Conservation (phyloP, 2,113 vertebrate species). For the Carassius carassius region DNA sequence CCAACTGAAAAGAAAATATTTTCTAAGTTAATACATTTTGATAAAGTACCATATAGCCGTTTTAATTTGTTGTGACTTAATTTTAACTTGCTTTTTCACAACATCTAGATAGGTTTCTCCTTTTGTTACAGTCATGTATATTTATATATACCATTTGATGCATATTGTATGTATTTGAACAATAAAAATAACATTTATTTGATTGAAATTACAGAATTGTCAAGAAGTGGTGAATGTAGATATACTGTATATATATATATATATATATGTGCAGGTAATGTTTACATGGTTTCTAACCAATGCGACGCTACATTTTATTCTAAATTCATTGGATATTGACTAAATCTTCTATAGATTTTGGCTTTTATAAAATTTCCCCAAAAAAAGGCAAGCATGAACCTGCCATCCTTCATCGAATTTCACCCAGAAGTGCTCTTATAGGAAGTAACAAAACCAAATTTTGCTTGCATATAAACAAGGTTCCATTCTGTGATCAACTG, state of each 20-base stretch:
- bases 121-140: background rate
- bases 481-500: background rate
- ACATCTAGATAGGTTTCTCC: background rate
- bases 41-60: background rate
- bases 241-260: no score
- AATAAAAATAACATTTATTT: background rate
- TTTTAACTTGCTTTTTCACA: background rate
- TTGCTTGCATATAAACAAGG: background rate
- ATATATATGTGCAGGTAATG: no score
- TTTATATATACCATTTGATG: background rate
- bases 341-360: background rate
- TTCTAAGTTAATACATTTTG: background rate
- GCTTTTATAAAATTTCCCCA: background rate
- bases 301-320: no score
- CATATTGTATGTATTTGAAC: background rate
- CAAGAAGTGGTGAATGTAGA: background rate
- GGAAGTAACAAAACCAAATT: background rate
- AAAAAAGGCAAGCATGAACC: background rate
- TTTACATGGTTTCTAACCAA: no score
- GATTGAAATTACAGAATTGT: background rate
- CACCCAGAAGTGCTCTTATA: background rate
- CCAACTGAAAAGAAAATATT: background rate
- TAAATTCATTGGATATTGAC: background rate
- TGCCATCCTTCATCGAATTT: background rate
- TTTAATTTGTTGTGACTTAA: background rate